Evolutionary conservation across 2,888 invertebrate genomes (phyloP).

Genomic region (Electrophaes corylata): DNA sequence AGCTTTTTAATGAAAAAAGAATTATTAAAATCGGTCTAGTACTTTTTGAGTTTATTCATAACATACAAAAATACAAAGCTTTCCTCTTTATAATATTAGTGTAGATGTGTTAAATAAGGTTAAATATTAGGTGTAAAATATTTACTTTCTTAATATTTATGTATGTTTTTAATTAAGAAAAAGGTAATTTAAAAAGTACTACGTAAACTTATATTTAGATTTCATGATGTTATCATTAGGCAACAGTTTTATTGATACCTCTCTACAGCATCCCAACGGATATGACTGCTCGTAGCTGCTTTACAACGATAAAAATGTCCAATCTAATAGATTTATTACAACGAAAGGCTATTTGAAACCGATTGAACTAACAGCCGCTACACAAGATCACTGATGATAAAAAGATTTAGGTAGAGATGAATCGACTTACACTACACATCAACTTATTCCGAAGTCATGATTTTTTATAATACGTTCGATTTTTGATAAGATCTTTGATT

Average conservation of each 20-base stretch:
- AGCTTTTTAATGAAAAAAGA: too few species aligned
- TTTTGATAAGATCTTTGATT: conserved; percentile 15
- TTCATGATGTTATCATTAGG: background rate
- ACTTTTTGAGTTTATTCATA: too few species aligned
- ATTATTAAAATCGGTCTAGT: too few species aligned
- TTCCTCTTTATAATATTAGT: too few species aligned
- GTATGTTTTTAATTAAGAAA: too few species aligned
- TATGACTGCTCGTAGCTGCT: conserved; percentile 48
- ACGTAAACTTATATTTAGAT: background rate
- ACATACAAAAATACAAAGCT: too few species aligned
- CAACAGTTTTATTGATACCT: background rate
- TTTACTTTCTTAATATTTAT: too few species aligned
- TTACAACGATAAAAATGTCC: conserved; percentile 68
- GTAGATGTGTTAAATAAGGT: too few species aligned
- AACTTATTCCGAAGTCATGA: conserved; percentile 17
- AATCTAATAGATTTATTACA: conserved; percentile 69
- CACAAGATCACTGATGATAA: conserved; percentile 43
- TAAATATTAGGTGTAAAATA: too few species aligned
- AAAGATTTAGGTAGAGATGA: conserved; percentile 11
- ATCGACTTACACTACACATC: background rate
- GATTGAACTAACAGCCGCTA: conserved; percentile 70
- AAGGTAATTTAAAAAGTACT: too few species aligned
- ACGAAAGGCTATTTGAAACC: conserved; percentile 62
- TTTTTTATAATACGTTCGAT: background rate
- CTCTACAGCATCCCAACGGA: conserved; percentile 45